Evolutionary conservation across 1,140 invertebrate species (phyloP).

Genomic region (Pseudomyrmex concolor): DNA sequence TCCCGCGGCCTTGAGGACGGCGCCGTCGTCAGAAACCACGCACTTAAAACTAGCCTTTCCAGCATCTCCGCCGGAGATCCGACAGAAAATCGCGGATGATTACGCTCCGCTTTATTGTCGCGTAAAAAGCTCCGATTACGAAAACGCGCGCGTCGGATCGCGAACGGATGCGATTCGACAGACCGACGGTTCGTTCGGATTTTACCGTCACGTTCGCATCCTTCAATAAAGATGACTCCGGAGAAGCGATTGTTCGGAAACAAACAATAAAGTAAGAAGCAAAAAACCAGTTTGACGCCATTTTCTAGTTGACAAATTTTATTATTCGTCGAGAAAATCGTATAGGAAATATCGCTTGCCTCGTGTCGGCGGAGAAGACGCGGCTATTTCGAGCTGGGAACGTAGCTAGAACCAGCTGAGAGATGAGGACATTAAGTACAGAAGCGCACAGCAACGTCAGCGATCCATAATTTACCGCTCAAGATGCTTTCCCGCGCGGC

Average conservation of each 20-base stretch:
- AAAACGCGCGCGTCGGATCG: background rate
- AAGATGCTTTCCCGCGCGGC: constrained; percentile 78
- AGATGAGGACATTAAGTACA: constrained; percentile 70
- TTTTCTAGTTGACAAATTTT: too few relatives aligned
- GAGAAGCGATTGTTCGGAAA: background rate
- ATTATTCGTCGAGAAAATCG: background rate
- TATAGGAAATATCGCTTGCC: background rate
- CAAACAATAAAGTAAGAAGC: background rate
- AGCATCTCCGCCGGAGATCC: background rate
- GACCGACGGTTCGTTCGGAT: constrained; percentile 2
- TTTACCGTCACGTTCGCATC: constrained; percentile 13
- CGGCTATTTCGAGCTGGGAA: constrained; percentile 5
- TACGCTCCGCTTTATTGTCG: constrained; percentile 48
- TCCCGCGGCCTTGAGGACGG: constrained; percentile 65
- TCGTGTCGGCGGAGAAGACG: background rate
- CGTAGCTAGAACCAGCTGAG: constrained; percentile 28
- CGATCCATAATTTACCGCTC: constrained; percentile 84
- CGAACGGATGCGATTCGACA: background rate
- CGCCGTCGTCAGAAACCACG: constrained; percentile 41
- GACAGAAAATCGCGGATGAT: constrained; percentile 34
- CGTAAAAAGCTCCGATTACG: constrained; percentile 30
- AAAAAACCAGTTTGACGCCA: background rate
- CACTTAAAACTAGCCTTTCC: constrained; percentile 38
- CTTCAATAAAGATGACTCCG: constrained; percentile 26
- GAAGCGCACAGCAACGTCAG: constrained; percentile 73